phyloP scores from a whole-genome alignment of 2,797 vertebrate genomes.

The Cynopterus sphinx region DNA sequence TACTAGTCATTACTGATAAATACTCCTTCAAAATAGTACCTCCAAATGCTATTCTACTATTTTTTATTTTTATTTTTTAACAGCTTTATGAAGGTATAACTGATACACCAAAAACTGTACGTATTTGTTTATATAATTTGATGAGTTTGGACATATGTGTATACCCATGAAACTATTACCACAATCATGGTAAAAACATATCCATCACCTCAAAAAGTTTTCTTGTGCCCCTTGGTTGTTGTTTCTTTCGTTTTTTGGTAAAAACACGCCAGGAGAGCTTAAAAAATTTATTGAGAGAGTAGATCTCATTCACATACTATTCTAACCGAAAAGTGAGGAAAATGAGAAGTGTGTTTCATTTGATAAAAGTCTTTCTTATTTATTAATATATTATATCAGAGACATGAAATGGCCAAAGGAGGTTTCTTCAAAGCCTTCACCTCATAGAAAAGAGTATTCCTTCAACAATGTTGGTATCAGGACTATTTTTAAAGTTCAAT shows the following conservation, averaged over 20 bases:
- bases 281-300: background rate
- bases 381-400: conserved; percentile 67
- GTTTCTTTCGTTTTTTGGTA: too few species aligned
- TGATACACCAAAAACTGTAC: background rate
- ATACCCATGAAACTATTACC: background rate
- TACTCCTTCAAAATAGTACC: background rate
- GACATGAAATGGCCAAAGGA: conserved; percentile 56
- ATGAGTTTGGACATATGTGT: background rate
- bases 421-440: conserved; percentile 72
- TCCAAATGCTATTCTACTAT: background rate
- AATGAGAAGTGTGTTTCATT: conserved; percentile 54
- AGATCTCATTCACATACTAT: background rate
- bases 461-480: conserved; percentile 69
- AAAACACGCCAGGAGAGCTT: background rate
- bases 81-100: background rate
- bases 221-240: background rate
- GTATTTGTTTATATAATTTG: background rate
- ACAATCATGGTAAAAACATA: background rate
- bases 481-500: conserved; percentile 62
- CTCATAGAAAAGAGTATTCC: conserved; percentile 58
- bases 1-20: conserved; percentile 8
- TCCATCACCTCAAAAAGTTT: background rate
- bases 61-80: background rate
- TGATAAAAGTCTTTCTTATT: conserved; percentile 60
- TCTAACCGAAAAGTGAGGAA: conserved; percentile 36